phyloP scores from a whole-genome alignment of 2,888 invertebrate species.

The Pseudococcus longispinus region DNA sequence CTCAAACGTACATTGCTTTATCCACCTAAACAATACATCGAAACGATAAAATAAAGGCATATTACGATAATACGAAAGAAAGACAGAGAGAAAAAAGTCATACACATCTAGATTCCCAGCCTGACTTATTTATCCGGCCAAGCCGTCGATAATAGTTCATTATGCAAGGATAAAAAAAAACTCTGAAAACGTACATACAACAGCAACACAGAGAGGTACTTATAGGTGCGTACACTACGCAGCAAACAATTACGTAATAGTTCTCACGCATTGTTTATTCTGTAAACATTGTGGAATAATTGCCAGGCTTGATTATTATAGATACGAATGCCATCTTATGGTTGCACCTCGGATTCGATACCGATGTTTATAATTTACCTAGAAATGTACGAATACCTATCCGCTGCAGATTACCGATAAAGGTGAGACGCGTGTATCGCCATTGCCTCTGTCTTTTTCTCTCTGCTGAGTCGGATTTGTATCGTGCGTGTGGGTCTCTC shows the following conservation, averaged over 20 bases:
- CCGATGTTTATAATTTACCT: neutral
- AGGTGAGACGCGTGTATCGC: neutral
- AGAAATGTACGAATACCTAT: neutral
- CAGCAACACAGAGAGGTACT: neutral
- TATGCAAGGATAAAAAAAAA: neutral
- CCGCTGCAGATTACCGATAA: neutral
- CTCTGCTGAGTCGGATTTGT: neutral
- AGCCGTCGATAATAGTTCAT: neutral
- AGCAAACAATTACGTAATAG: slow-evolving; percentile 13
- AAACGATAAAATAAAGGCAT: neutral
- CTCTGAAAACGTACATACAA: too few species aligned
- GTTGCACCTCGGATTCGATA: neutral
- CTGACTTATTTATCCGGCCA: neutral
- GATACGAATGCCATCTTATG: slow-evolving; percentile 5
- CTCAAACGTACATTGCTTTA: neutral
- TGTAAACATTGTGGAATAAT: slow-evolving; percentile 9
- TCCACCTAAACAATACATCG: neutral
- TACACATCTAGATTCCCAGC: neutral
- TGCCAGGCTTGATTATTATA: slow-evolving; percentile 13
- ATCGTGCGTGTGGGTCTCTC: neutral
- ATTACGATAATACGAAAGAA: neutral
- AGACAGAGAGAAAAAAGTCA: neutral
- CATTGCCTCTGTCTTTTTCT: neutral
- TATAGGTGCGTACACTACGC: neutral
- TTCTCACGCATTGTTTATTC: slow-evolving; percentile 31